These are phyloP conservation scores for Strix uralensis DNA, from an alignment of 2,113 vertebrate species.

Conservation along the genomic window DNA sequence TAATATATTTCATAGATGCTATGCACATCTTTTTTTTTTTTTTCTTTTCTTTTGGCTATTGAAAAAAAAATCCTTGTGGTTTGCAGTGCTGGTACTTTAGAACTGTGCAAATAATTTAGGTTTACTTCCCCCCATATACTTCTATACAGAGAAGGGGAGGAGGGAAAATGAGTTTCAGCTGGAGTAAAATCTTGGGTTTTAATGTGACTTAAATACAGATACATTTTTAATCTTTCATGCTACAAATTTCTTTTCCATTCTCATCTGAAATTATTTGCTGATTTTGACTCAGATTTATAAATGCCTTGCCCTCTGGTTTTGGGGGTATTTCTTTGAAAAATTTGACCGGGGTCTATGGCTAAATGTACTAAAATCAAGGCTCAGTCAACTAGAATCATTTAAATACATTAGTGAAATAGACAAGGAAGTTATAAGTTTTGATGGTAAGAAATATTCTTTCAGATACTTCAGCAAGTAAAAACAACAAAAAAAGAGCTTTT, in stretches of 20 bases:
- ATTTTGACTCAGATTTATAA: not conserved
- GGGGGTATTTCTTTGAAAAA: not conserved
- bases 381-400: not conserved
- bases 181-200: conserved; percentile 12
- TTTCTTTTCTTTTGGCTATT: not conserved
- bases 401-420: not conserved
- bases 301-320: not conserved
- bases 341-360: not conserved
- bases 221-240: not conserved
- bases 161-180: conserved; percentile 44
- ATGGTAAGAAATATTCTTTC: not conserved
- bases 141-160: not conserved
- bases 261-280: not conserved
- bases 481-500: not conserved
- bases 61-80: conserved; percentile 21
- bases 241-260: not conserved
- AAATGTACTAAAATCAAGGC: not conserved
- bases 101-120: conserved; percentile 35
- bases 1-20: conserved; percentile 24
- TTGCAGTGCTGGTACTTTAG: not conserved
- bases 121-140: not conserved
- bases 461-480: not conserved
- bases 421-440: not conserved
- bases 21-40: not conserved
- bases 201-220: not conserved